Base-by-base conservation (phyloP, 2,888 invertebrate species). In the Volucella inanis region DNA sequence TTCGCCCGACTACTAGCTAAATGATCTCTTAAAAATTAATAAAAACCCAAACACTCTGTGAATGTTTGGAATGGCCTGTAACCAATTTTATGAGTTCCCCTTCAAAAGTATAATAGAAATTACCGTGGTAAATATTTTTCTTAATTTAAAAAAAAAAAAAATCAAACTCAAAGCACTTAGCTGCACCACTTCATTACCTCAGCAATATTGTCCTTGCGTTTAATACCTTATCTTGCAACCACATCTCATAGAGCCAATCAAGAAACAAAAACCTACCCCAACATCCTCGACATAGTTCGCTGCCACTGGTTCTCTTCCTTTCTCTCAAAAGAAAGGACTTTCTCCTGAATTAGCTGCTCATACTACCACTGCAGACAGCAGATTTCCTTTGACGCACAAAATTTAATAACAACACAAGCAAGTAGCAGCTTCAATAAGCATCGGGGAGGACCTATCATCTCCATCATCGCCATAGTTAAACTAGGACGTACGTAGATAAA, bases 101-200 rank as follows among this genome's bases (percentile, higher is more conserved):
- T 8, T 8, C 11, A 11, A 59, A 59, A 41, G 43, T 59, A 54
- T 52, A 38, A 62, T 62, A 45, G 3, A 41, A 47, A 61, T 61
- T 15, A 52, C 47, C 12, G 22, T 22, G 67, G 68, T 50, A 77
- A 84, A 84, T 84, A 75, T 79, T 84, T 84, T 84, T 84, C 54
- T 75, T 84, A 79, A 84, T 84, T 84, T 78, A 50, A 10, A 15
- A 49, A 43, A 61, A 67, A 49, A 61, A 43, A 14, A 67, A 74
- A 62, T 74, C 31, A 31, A 31, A 55, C 81, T 41, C 52, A 75
- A 75, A 64, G 57, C 74, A 80, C 75, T 83, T 64, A 45, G 67
- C 61, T 64, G 39, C 61, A 64, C 39, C 78, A 74, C 83, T 78
- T 78, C 78, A 83, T 83, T 77, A 78, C 67, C 64, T n/a, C 57